Base-by-base conservation (phyloP, 2,888 invertebrate species). In the Odontothrips loti region DNA sequence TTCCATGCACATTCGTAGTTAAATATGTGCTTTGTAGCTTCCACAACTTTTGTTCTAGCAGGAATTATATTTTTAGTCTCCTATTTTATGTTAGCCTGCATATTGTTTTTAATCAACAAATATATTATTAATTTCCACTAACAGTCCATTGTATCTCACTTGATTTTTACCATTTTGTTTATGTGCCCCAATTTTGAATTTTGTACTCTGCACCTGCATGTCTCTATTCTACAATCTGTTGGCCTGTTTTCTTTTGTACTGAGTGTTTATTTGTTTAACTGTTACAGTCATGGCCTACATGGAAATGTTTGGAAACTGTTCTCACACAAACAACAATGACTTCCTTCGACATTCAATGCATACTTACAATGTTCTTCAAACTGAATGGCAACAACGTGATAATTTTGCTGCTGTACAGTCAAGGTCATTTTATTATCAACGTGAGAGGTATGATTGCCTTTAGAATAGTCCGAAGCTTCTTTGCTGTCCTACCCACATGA, bases 241-340 rank as follows among this genome's bases (percentile, higher is more conserved):
- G 3, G 9, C n/a, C 47, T 47, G 15, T 81, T 81, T 27, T 29
- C 17, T 80, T n/a, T 79, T 82, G 23, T 34, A 47, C 23, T 81
- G 20, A 23, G 47, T 43, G 15, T 58, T 78, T 20, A n/a, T 81
- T 79, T 81, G 29, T 43, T 83, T 80, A 83, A 82, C 82, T 79
- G 83, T 89, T 90, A 84, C 90, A 96, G 96, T 97, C 86, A 95
- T 96, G 94, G 96, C 96, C 83, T 97, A 97, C 88, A 96, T 97
- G 96, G 96, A 97, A 89, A 96, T 96, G 92, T 95, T 96, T 86
- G 95, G 95, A 34, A 94, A 94, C 87, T 96, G 96, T 89, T 94
- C 94, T 84, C 95, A 95, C 86, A 88, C 89, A 8, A 87, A 86
- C 82, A 91, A 92, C 83, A 92, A 92, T 83, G 95, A 95, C 85